phyloP scores from a whole-genome alignment of 1,140 invertebrate genomes.

The Drosophila grimshawi region DNA sequence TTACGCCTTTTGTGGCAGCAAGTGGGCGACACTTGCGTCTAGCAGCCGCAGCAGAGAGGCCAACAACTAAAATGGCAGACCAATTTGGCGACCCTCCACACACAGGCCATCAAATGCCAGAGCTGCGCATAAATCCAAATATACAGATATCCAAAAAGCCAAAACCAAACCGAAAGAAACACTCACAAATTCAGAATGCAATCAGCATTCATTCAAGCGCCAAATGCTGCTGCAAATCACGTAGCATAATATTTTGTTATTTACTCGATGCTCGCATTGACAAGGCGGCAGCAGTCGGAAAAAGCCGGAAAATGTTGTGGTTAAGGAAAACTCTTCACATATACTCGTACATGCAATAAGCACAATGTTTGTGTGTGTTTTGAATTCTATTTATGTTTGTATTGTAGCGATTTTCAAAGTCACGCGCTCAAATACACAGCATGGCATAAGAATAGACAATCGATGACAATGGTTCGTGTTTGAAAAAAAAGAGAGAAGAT shows the following conservation, averaged over 20 bases:
- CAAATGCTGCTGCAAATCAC: constrained; percentile 69
- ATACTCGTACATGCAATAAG: background rate
- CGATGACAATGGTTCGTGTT: constrained; percentile 45
- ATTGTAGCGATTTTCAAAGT: constrained; percentile 72
- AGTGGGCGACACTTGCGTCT: constrained; percentile 56
- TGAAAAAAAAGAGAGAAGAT: background rate
- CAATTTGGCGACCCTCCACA: constrained; percentile 29
- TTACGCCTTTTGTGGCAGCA: constrained; percentile 79
- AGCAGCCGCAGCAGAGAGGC: constrained; percentile 19
- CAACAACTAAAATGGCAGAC: constrained; percentile 33
- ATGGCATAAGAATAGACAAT: constrained; percentile 43
- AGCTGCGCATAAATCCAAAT: constrained; percentile 5
- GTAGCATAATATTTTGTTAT: constrained; percentile 77
- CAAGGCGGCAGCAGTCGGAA: constrained; percentile 31
- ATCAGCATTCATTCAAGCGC: constrained; percentile 67
- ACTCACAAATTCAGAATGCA: constrained; percentile 56
- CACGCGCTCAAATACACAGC: constrained; percentile 56
- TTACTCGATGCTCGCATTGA: constrained; percentile 21
- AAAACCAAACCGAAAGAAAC: constrained; percentile 11
- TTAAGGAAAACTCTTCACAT: constrained; percentile 6
- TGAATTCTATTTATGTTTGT: constrained; percentile 26
- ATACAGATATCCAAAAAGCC: constrained; percentile 45
- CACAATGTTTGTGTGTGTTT: background rate
- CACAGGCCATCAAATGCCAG: constrained; percentile 6
- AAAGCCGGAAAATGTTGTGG: constrained; percentile 33